These are phyloP conservation scores for Microplitis mediator DNA, from an alignment of 1,140 invertebrate species.

Conservation along the genomic window DNA sequence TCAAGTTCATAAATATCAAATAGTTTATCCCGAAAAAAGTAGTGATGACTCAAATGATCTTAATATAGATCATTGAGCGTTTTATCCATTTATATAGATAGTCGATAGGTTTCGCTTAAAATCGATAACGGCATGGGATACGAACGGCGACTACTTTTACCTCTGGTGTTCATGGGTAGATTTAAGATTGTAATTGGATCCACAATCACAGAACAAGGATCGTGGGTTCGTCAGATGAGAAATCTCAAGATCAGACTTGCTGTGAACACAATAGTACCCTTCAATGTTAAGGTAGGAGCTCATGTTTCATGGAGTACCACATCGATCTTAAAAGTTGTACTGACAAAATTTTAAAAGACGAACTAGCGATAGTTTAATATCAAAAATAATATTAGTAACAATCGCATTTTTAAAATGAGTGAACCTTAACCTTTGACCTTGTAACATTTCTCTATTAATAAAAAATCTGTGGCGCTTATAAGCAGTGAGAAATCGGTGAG, in stretches of 20 bases:
- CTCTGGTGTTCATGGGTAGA: slow-evolving; percentile 24
- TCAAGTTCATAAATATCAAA: not conserved
- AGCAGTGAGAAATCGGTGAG: slow-evolving; percentile 6
- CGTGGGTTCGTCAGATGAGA: slow-evolving; percentile 7
- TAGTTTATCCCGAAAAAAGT: slow-evolving; percentile 32
- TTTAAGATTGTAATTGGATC: slow-evolving; percentile 36
- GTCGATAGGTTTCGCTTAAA: too few relatives aligned
- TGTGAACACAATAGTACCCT: not conserved
- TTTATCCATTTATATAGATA: slow-evolving; percentile 44
- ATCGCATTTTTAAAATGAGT: too few relatives aligned
- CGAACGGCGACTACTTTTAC: slow-evolving; percentile 37
- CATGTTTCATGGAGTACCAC: not conserved
- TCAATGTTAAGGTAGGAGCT: not conserved
- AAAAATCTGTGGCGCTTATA: not conserved
- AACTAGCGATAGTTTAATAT: too few relatives aligned
- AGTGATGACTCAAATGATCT: slow-evolving; percentile 43
- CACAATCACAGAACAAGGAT: slow-evolving; percentile 13
- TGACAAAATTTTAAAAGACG: slow-evolving; percentile 18
- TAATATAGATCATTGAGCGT: slow-evolving; percentile 46
- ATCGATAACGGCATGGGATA: slow-evolving; percentile 40
- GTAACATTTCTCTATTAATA: not conserved
- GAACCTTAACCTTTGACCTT: not conserved
- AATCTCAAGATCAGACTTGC: slow-evolving; percentile 3
- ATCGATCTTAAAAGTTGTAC: not conserved
- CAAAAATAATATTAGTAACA: too few relatives aligned